These are phyloP conservation scores for Deilephila porcellus DNA, from an alignment of 2,888 invertebrate genomes.

Conservation along the genomic window DNA sequence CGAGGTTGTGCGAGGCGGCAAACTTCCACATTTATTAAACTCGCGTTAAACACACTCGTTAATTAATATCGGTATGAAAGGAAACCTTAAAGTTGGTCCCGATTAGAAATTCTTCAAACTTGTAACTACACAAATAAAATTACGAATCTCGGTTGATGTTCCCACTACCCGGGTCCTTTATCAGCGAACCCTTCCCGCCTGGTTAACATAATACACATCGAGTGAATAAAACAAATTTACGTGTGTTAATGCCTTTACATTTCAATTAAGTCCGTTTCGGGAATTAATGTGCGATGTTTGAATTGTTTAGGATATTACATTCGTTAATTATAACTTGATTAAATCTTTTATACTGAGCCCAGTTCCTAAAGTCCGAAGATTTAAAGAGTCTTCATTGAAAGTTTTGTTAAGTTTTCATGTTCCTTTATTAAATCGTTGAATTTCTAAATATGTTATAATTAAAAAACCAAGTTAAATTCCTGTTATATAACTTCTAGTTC, in stretches of 20 bases:
- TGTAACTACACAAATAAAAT: slow-evolving; percentile 65
- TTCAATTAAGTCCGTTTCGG: slow-evolving; percentile 54
- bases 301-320: slow-evolving; percentile 47
- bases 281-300: slow-evolving; percentile 42
- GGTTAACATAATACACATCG: slow-evolving; percentile 63
- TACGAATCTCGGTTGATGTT: slow-evolving; percentile 52
- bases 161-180: slow-evolving; percentile 27
- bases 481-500: background rate
- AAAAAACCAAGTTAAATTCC: too few species aligned
- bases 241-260: slow-evolving; percentile 53
- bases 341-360: background rate
- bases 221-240: slow-evolving; percentile 64
- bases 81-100: slow-evolving; percentile 75
- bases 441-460: too few species aligned
- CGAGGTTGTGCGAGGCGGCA: slow-evolving; percentile 41
- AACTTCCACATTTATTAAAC: slow-evolving; percentile 74
- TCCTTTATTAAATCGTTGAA: too few species aligned
- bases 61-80: slow-evolving; percentile 79
- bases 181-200: slow-evolving; percentile 36
- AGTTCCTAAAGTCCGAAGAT: background rate
- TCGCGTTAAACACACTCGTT: slow-evolving; percentile 70
- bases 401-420: background rate
- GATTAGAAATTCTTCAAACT: slow-evolving; percentile 69
- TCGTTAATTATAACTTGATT: slow-evolving; percentile 47
- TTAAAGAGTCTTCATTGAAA: background rate